A percentile compares a stretch with the other conserved stretches of the same genome.
These are phyloP conservation scores for Lepus timidus DNA, from an alignment of 2,113 vertebrate species.

Conservation along the genomic window DNA sequence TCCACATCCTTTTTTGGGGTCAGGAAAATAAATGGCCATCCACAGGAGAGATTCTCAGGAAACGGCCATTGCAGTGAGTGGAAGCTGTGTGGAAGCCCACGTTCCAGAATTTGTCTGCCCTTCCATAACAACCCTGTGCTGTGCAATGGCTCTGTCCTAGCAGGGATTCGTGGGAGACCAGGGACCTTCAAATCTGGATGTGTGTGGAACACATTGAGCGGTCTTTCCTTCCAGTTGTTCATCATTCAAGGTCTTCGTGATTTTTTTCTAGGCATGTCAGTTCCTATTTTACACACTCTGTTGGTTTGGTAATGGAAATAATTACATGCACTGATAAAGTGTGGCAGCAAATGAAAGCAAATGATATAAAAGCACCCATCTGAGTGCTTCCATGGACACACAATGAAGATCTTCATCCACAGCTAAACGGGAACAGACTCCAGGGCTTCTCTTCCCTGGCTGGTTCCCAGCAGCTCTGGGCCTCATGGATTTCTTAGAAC, in stretches of 20 bases:
- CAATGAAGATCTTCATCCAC: background rate
- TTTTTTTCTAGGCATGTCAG: background rate
- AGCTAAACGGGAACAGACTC: background rate
- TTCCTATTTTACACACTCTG: background rate
- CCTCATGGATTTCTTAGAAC: background rate
- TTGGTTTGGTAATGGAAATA: slow-evolving; percentile 34
- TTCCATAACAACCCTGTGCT: fast-evolving
- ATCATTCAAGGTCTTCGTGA: background rate
- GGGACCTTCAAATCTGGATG: fast-evolving
- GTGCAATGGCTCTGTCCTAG: fast-evolving
- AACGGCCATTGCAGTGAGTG: background rate
- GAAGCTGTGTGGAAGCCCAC: background rate
- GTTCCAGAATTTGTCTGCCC: fast-evolving
- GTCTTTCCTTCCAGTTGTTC: background rate
- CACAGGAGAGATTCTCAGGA: background rate
- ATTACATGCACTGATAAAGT: slow-evolving; percentile 26
- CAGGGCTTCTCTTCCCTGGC: background rate
- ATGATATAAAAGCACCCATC: background rate
- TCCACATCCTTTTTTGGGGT: background rate
- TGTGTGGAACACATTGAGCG: background rate
- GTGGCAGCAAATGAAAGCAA: slow-evolving; percentile 58
- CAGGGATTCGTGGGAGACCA: background rate
- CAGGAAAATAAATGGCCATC: background rate
- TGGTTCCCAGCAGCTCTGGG: background rate
- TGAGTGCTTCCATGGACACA: background rate